phyloP scores from a whole-genome alignment of 2,113 vertebrate genomes.

The Mormoops blainvillei region DNA sequence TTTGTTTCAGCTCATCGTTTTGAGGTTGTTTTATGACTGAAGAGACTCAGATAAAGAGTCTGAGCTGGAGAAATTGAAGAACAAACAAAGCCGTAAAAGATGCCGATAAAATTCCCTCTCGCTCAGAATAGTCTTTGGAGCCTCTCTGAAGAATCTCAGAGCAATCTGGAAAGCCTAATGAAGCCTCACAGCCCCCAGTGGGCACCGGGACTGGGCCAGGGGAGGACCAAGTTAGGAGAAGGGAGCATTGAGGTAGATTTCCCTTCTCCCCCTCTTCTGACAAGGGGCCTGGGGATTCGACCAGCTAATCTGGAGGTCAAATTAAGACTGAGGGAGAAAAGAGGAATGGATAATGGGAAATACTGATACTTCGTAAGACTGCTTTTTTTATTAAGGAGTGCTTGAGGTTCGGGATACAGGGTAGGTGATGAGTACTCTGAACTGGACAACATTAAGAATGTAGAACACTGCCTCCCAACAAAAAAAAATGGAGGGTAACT shows the following conservation, averaged over 20 bases:
- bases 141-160: conserved; percentile 55
- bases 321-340: not conserved
- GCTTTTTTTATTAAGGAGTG: not conserved
- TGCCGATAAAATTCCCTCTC: conserved; percentile 65
- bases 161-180: conserved; percentile 56
- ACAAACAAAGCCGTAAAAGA: conserved; percentile 73
- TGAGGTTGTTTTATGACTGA: conserved; percentile 71
- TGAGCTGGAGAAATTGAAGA: conserved; percentile 66
- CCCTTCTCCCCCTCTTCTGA: not conserved
- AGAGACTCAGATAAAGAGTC: conserved; percentile 60
- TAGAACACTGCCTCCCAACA: not conserved
- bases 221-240: conserved; percentile 21
- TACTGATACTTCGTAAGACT: not conserved
- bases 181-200: conserved; percentile 25
- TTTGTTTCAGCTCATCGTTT: conserved; percentile 59
- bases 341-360: not conserved
- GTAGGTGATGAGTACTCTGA: not conserved
- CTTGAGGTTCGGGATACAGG: not conserved
- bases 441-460: not conserved
- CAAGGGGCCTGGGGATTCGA: not conserved
- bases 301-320: not conserved
- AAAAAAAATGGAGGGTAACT: not conserved
- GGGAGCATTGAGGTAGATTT: not conserved
- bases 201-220: not conserved
- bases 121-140: conserved; percentile 59